phyloP scores from a whole-genome alignment of 2,113 vertebrate species.

The Mellivora capensis region DNA sequence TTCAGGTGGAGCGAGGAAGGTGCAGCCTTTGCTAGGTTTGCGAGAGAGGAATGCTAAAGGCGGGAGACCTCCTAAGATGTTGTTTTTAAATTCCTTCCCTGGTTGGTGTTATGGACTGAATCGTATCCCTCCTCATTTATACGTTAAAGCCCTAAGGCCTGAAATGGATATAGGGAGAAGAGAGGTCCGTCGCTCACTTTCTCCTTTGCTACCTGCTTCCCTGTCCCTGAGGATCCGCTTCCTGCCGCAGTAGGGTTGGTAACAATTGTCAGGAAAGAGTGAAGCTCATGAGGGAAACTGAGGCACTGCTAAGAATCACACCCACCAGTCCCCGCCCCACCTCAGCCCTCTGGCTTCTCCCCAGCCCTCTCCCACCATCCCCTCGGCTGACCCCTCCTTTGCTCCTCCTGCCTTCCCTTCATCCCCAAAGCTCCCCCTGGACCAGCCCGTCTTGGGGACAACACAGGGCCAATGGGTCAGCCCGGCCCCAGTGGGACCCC shows the following conservation, averaged over 20 bases:
- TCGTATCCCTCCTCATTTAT: not conserved
- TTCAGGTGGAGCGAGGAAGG: not conserved
- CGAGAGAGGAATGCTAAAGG: not conserved
- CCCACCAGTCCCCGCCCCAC: fast-evolving
- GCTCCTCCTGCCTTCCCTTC: fast-evolving
- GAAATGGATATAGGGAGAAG: fast-evolving
- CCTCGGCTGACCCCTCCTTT: not conserved
- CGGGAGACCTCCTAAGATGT: not conserved
- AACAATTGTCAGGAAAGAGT: not conserved
- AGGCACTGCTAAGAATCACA: not conserved
- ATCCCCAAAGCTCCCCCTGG: too few relatives aligned
- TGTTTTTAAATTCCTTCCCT: not conserved
- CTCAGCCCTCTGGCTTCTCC: not conserved
- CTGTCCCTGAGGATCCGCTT: not conserved
- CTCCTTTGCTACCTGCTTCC: not conserved
- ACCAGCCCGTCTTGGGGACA: not conserved
- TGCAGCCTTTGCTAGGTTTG: not conserved
- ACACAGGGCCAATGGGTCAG: not conserved
- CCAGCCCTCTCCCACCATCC: too few relatives aligned
- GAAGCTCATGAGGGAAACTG: not conserved
- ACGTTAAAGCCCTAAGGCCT: not conserved
- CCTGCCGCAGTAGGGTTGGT: not conserved
- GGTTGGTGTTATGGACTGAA: not conserved
- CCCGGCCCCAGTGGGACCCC: not conserved
- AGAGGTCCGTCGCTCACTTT: not conserved